Evolutionary conservation across 2,113 vertebrate genomes (phyloP).

Genomic region (Numenius arquata): DNA sequence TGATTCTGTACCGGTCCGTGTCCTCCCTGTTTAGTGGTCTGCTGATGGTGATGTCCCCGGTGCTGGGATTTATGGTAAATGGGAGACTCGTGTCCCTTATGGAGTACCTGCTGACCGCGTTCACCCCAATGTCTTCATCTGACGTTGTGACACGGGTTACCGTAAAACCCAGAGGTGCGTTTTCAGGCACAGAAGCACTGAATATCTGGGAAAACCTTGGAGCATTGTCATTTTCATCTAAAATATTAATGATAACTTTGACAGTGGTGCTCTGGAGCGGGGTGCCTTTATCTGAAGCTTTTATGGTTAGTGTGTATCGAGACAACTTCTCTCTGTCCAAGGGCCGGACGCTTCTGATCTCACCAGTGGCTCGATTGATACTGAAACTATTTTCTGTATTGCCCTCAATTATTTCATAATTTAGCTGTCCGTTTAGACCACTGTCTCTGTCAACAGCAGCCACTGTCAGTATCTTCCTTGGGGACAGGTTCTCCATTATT

Average conservation of each 20-base stretch:
- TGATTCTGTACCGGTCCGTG: constrained; percentile 87
- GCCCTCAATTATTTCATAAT: constrained; percentile 87
- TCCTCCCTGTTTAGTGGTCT: constrained; percentile 94
- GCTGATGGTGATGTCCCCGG: constrained; percentile 91
- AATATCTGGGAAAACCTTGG: constrained; percentile 97
- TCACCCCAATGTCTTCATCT: constrained; percentile 89
- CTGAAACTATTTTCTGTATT: constrained; percentile 89
- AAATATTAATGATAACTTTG: constrained; percentile 83
- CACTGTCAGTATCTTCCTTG: constrained; percentile 84
- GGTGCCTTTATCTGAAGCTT: constrained; percentile 86
- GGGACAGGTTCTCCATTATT: constrained; percentile 88
- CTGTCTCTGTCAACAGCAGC: constrained; percentile 87
- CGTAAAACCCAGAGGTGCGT: constrained; percentile 87
- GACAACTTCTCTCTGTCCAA: constrained; percentile 89
- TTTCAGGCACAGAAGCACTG: constrained; percentile 90
- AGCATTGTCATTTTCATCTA: constrained; percentile 96
- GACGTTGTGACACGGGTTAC: constrained; percentile 93
- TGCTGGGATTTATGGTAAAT: constrained; percentile 87
- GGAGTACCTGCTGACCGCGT: constrained; percentile 91
- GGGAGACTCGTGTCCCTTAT: constrained; percentile 87
- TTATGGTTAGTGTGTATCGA: constrained; percentile 82
- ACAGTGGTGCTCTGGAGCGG: constrained; percentile 80
- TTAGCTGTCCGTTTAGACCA: constrained; percentile 89
- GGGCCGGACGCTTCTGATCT: constrained; percentile 85
- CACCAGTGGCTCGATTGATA: constrained; percentile 87